Evolutionary conservation across 2,888 invertebrate genomes (phyloP).

Genomic region (Xanthia togata): DNA sequence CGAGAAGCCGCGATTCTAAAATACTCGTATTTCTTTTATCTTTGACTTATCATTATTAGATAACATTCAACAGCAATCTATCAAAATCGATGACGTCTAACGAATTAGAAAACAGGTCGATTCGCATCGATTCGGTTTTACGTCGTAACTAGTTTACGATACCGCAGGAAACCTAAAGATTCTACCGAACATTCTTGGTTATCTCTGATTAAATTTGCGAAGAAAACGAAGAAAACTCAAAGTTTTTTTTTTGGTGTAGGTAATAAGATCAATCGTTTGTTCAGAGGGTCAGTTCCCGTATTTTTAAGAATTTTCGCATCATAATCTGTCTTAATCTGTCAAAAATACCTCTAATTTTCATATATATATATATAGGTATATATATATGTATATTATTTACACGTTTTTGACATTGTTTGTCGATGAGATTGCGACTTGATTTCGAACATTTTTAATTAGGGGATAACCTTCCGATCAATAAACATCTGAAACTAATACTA

Average conservation of each 20-base stretch:
- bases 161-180: constrained; percentile 16
- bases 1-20: constrained; percentile 5
- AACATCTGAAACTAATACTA: neutral
- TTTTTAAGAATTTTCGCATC: neutral
- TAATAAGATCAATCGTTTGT: neutral
- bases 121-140: constrained; percentile 34
- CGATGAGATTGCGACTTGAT: neutral
- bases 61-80: constrained; percentile 42
- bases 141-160: constrained; percentile 34
- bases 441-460: neutral
- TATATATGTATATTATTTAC: neutral
- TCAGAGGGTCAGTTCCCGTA: neutral
- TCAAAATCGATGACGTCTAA: constrained; percentile 35
- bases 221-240: neutral
- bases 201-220: constrained; percentile 11
- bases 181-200: constrained; percentile 1
- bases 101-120: constrained; percentile 38
- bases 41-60: constrained; percentile 28
- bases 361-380: too few species aligned
- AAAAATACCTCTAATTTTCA: neutral
- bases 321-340: neutral
- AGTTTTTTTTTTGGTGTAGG: neutral
- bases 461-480: neutral
- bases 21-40: constrained; percentile 11
- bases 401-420: neutral